Base-by-base conservation (phyloP, 2,888 invertebrate species). In the Cabera pusaria region DNA sequence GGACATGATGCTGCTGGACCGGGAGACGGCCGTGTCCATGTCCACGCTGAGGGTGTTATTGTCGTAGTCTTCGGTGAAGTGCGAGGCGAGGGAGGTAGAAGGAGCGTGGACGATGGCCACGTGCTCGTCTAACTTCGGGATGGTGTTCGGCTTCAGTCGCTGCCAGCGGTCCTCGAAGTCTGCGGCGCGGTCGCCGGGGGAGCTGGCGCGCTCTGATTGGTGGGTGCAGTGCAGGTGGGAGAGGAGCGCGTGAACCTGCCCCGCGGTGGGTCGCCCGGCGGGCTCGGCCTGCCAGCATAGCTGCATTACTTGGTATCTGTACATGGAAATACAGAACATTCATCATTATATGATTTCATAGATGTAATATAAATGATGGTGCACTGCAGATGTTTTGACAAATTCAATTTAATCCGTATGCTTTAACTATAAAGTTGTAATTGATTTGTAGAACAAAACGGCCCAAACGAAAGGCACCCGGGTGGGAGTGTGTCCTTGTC, bases 91-190 rank as follows among this genome's bases (percentile, higher is more conserved):
- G 36, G 79, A 80, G 0, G 78, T 79, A 33, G 78, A 76, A 1
- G 82, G 85, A 1, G 83, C 84, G 58, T 87, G 86, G 0, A 86
- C 72, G 20, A 85, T 75, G 17, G 86, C 87, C 8, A 85, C 63
- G 40, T 90, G 90, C 44, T 91, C 91, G 62, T 92, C 92, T 12
- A 90, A 67, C 55, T 90, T 90, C 8, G 90, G 90, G 8, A 91
- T 90, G 19, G 84, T 75, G 70, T 94, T 94, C 6, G 94, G 93
- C 65, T 92, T 93, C 49, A 93, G 88, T 10, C 85, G 87, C 55
- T 93, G 92, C 95, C 95, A 95, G 34, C 94, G 91, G 22, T 90
- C 90, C 57, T 95, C 94, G 68, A 96, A 96, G 69, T 94, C 66
- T 53, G 64, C 64, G 49, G 65, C 64, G n/a, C 48, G 59, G 1